phyloP scores from a whole-genome alignment of 2,797 vertebrate species.

The Semotilus atromaculatus region DNA sequence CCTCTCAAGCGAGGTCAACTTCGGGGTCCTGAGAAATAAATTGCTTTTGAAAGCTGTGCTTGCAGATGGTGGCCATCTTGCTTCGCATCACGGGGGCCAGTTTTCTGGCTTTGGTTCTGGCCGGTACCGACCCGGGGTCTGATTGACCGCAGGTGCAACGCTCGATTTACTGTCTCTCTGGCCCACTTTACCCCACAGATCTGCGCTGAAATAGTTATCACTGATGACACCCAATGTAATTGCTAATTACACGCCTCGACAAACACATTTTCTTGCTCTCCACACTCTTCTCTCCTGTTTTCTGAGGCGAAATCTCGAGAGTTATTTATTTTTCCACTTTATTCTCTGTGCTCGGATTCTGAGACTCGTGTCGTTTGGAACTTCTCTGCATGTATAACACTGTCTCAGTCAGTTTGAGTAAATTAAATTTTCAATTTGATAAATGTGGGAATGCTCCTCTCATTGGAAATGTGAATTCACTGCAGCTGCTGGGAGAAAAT shows the following conservation, averaged over 20 bases:
- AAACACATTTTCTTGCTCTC: conserved; percentile 86
- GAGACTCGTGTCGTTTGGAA: conserved; percentile 77
- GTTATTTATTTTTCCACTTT: conserved; percentile 82
- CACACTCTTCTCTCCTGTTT: conserved; percentile 70
- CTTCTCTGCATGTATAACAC: conserved; percentile 77
- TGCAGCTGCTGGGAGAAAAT: conserved; percentile 14
- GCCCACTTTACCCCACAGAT: conserved; percentile 91
- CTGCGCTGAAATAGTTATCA: conserved; percentile 96
- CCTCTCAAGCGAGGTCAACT: conserved; percentile 73
- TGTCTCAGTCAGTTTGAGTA: conserved; percentile 61
- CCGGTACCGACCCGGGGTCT: conserved; percentile 73
- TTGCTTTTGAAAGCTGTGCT: conserved; percentile 82
- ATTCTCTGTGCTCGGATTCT: conserved; percentile 79
- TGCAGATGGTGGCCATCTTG: conserved; percentile 86
- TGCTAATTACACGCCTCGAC: conserved; percentile 96
- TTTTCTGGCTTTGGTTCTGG: conserved; percentile 71
- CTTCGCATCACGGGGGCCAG: conserved; percentile 81
- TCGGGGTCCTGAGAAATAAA: conserved; percentile 82
- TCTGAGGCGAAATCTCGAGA: conserved; percentile 74
- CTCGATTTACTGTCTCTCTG: conserved; percentile 90
- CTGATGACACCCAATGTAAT: conserved; percentile 95
- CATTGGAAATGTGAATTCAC: neutral
- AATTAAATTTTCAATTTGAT: conserved; percentile 45
- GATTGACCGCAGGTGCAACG: conserved; percentile 92
- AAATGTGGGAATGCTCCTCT: conserved; percentile 24